Conservation (phyloP, 2,888 invertebrate genomes). For the Mechanitis messenoides region DNA sequence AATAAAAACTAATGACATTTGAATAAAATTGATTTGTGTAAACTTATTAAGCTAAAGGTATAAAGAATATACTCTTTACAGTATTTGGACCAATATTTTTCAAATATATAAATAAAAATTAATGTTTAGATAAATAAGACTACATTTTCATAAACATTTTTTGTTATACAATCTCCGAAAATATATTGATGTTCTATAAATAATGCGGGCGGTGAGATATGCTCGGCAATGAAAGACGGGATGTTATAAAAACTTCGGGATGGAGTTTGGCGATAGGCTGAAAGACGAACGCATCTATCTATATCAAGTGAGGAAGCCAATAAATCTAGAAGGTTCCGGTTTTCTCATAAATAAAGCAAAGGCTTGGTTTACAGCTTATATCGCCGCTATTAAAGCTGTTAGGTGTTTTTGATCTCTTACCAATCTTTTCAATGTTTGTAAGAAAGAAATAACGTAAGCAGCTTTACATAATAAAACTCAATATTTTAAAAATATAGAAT, state of each 20-base stretch:
- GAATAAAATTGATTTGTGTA: too few species aligned
- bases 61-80: too few species aligned
- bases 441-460: neutral
- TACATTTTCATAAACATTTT: conserved; percentile 22
- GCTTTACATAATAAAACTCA: too few species aligned
- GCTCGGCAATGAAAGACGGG: conserved; percentile 30
- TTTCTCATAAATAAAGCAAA: conserved; percentile 56
- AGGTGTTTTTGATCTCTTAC: conserved; percentile 41
- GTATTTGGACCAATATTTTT: too few species aligned
- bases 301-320: conserved; percentile 57
- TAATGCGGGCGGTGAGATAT: conserved; percentile 46
- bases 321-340: conserved; percentile 59
- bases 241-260: conserved; percentile 40
- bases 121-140: neutral
- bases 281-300: conserved; percentile 50
- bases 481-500: too few species aligned
- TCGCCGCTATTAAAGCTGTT: conserved; percentile 49
- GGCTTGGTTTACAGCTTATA: conserved; percentile 44
- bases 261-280: conserved; percentile 50
- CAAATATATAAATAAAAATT: too few species aligned
- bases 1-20: too few species aligned
- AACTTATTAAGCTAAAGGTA: too few species aligned
- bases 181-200: conserved; percentile 45
- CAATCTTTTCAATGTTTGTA: neutral
- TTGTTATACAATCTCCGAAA: conserved; percentile 41